Evolutionary conservation across 2,113 vertebrate genomes (phyloP).

Genomic region (Camelus bactrianus): DNA sequence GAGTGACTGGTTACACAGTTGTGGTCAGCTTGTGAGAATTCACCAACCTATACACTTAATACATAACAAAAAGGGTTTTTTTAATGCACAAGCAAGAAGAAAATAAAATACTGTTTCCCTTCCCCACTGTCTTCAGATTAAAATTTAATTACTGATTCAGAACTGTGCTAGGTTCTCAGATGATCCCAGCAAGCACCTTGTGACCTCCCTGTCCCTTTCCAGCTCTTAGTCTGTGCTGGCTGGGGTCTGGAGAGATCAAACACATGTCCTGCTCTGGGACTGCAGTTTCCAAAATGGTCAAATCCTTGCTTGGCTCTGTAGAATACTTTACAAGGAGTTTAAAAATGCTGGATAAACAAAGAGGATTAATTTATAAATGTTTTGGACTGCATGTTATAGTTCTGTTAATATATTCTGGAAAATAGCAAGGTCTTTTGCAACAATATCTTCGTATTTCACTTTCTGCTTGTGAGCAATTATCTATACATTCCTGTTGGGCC

Average conservation of each 20-base stretch:
- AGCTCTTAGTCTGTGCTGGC: background rate
- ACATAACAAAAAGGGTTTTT: background rate
- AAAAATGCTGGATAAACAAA: slow-evolving; percentile 62
- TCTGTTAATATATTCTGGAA: slow-evolving; percentile 45
- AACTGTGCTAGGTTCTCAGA: background rate
- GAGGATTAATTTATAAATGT: slow-evolving; percentile 58
- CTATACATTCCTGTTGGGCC: slow-evolving; percentile 4
- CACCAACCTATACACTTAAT: background rate
- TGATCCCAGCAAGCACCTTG: background rate
- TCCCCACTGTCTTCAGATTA: background rate
- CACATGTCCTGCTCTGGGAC: background rate
- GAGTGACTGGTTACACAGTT: background rate
- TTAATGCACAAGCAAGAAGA: background rate
- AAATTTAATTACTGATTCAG: background rate
- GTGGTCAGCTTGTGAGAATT: background rate
- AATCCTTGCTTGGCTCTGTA: slow-evolving; percentile 34
- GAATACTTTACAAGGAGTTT: slow-evolving; percentile 44
- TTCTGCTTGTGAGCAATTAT: slow-evolving; percentile 48
- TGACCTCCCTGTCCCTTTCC: background rate
- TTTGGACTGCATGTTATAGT: slow-evolving; percentile 30
- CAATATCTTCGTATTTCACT: slow-evolving; percentile 56
- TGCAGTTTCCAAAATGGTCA: background rate
- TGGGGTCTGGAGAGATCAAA: slow-evolving; percentile 43
- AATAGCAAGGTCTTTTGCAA: slow-evolving; percentile 62
- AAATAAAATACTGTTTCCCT: background rate